A percentile compares a stretch with the other conserved stretches of the same genome.
phyloP scores from a whole-genome alignment of 2,797 vertebrate species.

The Cygnus olor region DNA sequence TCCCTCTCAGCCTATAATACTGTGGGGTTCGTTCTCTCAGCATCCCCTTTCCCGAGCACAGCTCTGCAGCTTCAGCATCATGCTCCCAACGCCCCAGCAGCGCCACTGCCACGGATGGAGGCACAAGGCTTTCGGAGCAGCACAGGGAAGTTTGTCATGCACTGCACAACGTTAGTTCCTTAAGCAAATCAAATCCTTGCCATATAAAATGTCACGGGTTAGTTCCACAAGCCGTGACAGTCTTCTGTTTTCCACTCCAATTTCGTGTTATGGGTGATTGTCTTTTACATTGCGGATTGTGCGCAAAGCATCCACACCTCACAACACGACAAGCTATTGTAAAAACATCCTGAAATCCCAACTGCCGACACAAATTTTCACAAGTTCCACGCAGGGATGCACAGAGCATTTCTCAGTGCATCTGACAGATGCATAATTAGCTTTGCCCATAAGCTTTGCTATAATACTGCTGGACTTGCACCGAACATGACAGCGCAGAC shows the following conservation, averaged over 20 bases:
- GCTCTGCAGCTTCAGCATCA: not conserved
- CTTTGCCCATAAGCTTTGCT: not conserved
- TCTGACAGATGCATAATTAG: slow-evolving; percentile 67
- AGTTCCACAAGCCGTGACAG: not conserved
- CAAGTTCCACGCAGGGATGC: not conserved
- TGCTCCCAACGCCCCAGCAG: not conserved
- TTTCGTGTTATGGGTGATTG: not conserved
- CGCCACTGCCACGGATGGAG: not conserved
- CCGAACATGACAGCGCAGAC: slow-evolving; percentile 47
- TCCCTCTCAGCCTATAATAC: not conserved
- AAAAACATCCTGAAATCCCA: slow-evolving; percentile 19
- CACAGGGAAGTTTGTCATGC: not conserved
- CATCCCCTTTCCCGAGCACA: not conserved
- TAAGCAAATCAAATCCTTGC: not conserved
- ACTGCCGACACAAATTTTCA: not conserved
- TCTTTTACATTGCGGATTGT: not conserved
- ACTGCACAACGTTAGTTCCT: not conserved
- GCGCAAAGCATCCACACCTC: not conserved
- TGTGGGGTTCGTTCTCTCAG: not conserved
- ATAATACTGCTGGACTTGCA: slow-evolving; percentile 50
- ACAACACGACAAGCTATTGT: not conserved
- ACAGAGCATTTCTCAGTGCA: slow-evolving; percentile 5
- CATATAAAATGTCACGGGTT: not conserved
- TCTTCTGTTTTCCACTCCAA: not conserved
- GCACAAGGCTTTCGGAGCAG: not conserved